Evolutionary conservation across 2,113 vertebrate genomes (phyloP).

Genomic region (rat (Rattus norvegicus)): DNA sequence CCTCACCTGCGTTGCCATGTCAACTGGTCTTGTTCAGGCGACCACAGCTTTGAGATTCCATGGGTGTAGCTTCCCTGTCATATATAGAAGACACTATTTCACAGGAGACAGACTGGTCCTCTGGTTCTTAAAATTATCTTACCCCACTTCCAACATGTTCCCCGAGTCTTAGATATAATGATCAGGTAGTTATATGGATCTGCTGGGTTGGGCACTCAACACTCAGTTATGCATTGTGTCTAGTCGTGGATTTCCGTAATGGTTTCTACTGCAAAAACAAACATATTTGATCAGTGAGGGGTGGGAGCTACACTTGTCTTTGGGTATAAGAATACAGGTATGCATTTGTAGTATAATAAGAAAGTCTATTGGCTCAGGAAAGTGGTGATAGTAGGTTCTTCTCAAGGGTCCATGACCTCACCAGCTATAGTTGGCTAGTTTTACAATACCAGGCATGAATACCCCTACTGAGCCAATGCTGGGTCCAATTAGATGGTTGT

Average conservation of each 20-base stretch:
- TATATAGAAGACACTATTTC: background rate
- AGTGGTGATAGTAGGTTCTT: background rate
- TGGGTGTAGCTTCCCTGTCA: background rate
- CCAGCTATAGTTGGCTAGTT: background rate
- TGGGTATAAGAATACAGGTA: background rate
- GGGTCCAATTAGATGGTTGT: background rate
- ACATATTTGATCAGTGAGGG: background rate
- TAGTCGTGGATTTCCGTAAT: background rate
- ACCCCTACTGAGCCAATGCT: background rate
- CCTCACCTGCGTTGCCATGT: background rate
- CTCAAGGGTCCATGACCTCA: background rate
- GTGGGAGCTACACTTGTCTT: background rate
- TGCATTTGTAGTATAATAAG: background rate
- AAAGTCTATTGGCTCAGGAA: background rate
- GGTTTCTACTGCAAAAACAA: background rate
- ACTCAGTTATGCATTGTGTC: background rate
- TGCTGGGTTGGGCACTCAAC: background rate
- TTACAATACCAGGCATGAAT: background rate
- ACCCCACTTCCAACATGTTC: background rate
- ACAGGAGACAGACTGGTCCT: background rate
- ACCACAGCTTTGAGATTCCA: background rate
- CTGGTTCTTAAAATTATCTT: background rate
- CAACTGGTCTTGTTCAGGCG: background rate
- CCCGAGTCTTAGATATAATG: background rate
- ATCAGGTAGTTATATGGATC: background rate